These are phyloP conservation scores for Mungos mungo DNA, from an alignment of 2,113 vertebrate genomes.

Conservation along the genomic window DNA sequence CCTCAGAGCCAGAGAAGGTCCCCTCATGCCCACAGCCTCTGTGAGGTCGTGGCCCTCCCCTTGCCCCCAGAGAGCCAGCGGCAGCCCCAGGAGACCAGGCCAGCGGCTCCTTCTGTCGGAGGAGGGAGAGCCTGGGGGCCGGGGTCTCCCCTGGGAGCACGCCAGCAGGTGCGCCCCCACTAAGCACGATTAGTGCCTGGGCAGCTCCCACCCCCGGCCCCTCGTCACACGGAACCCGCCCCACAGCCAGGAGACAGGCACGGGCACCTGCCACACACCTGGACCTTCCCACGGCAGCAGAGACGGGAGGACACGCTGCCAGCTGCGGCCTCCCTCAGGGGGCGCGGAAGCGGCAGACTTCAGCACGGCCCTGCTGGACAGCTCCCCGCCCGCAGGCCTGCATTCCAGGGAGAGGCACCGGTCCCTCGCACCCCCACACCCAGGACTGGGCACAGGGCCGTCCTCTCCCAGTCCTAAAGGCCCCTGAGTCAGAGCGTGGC, in stretches of 20 bases:
- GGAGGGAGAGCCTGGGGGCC: rapidly evolving
- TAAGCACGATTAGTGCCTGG: background rate
- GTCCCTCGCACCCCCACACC: background rate
- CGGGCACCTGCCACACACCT: rapidly evolving
- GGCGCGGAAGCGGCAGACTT: background rate
- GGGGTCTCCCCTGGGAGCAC: background rate
- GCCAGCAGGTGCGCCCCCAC: background rate
- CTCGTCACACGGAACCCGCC: background rate
- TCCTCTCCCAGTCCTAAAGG: background rate
- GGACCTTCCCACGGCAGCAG: background rate
- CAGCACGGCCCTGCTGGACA: conserved; percentile 56
- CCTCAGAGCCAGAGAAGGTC: background rate
- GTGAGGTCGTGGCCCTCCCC: background rate
- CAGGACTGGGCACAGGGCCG: background rate
- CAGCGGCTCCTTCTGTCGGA: background rate
- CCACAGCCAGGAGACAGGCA: rapidly evolving
- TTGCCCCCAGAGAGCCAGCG: background rate
- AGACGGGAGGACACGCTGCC: rapidly evolving
- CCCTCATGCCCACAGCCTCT: background rate
- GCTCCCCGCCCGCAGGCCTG: background rate
- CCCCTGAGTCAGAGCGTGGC: background rate
- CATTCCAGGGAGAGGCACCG: rapidly evolving
- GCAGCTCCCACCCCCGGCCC: background rate
- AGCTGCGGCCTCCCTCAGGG: rapidly evolving
- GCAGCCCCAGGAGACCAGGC: background rate